Percentiles rank a stretch among this genome's conserved stretches.
Evolutionary conservation across 2,797 vertebrate species (phyloP).

Genomic region (Limosa lapponica): DNA sequence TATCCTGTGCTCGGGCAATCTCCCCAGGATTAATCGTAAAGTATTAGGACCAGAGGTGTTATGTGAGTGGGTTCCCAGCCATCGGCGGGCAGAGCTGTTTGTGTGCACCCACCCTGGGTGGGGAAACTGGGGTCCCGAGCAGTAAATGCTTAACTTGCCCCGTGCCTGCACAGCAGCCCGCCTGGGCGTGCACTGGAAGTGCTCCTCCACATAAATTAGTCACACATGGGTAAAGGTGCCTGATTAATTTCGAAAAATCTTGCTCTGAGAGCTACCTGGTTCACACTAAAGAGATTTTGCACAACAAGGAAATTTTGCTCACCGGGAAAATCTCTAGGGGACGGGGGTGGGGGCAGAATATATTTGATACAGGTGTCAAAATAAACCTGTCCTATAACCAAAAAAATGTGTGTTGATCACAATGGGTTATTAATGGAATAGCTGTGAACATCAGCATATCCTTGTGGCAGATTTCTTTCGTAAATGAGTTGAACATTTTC

Average conservation of each 20-base stretch:
- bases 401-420: constrained; percentile 5
- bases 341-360: not conserved
- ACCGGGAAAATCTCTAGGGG: not conserved
- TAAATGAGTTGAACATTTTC: constrained; percentile 66
- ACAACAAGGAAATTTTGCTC: not conserved
- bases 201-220: constrained; percentile 54
- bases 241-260: not conserved
- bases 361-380: constrained; percentile 39
- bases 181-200: not conserved
- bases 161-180: not conserved
- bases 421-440: constrained; percentile 57
- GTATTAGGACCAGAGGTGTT: not conserved
- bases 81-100: rapidly evolving
- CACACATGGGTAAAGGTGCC: constrained; percentile 17
- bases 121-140: not conserved
- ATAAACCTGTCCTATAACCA: constrained; percentile 52
- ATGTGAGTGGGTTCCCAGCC: not conserved
- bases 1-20: not conserved
- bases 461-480: constrained; percentile 59
- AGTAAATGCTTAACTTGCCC: constrained; percentile 8
- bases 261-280: not conserved
- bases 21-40: not conserved
- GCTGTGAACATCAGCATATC: constrained; percentile 44
- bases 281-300: not conserved
- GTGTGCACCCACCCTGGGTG: not conserved